A percentile compares a stretch with the other conserved stretches of the same genome.
Conservation (phyloP, 2,113 vertebrate genomes). For the Campylorhamphus procurvoides region DNA sequence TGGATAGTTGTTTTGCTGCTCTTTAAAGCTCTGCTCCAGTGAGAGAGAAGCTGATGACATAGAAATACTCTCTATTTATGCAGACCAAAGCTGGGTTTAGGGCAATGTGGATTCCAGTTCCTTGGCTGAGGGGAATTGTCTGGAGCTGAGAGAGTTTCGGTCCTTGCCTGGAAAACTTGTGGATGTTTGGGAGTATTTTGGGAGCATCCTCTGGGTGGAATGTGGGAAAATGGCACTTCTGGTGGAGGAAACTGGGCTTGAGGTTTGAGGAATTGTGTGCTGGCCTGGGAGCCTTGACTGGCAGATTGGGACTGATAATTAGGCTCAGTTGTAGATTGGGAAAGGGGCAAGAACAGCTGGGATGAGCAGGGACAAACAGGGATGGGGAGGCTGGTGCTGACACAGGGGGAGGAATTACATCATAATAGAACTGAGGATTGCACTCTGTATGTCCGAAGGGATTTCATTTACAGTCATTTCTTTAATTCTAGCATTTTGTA, state of each 20-base stretch:
- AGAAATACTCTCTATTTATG: background rate
- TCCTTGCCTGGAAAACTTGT: background rate
- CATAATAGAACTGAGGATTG: background rate
- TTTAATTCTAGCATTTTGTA: background rate
- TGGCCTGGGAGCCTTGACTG: background rate
- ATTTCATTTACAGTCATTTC: background rate
- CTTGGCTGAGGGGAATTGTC: background rate
- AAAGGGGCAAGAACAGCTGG: background rate
- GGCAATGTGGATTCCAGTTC: background rate
- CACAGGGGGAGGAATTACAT: background rate
- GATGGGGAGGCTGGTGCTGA: no score
- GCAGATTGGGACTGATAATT: background rate
- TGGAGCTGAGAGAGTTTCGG: background rate
- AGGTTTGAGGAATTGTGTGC: background rate
- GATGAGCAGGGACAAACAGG: background rate
- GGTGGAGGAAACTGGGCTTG: background rate
- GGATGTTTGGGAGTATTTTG: background rate
- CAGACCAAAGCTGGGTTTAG: background rate
- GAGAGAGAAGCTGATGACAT: background rate
- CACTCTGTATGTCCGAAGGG: background rate
- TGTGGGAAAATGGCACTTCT: background rate
- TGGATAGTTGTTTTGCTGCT: background rate
- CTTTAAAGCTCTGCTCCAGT: background rate
- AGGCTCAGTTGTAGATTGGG: background rate
- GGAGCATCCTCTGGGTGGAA: background rate